Percentiles rank a stretch among this genome's conserved stretches.
These are phyloP conservation scores for Thunnus maccoyii DNA, from an alignment of 2,113 vertebrate genomes.

Conservation along the genomic window DNA sequence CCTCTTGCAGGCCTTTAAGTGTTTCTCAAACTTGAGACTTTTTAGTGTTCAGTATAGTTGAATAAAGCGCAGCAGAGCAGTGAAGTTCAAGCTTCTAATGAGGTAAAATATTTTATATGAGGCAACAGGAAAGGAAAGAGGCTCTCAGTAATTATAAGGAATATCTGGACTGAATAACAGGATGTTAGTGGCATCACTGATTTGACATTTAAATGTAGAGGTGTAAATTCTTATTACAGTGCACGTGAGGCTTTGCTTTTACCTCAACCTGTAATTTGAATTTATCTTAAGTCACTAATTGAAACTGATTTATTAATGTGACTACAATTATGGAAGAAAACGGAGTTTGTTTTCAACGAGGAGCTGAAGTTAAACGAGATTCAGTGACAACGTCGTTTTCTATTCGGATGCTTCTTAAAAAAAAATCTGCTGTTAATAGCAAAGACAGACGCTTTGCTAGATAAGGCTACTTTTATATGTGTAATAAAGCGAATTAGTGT, in stretches of 20 bases:
- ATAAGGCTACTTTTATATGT: background rate
- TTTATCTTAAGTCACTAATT: background rate
- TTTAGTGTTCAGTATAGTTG: background rate
- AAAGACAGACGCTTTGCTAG: background rate
- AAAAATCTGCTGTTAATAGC: background rate
- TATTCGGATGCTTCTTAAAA: no score
- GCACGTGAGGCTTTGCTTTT: no score
- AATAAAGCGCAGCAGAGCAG: slow-evolving; percentile 2
- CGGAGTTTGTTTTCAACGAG: background rate
- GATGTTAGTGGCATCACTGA: background rate
- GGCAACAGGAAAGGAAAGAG: background rate
- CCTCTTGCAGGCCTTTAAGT: slow-evolving; percentile 17
- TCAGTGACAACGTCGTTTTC: background rate
- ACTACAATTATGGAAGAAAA: background rate
- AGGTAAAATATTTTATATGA: background rate
- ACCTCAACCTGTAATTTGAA: background rate
- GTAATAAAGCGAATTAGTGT: background rate
- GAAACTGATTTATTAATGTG: background rate
- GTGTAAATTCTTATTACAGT: background rate
- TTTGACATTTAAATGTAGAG: background rate
- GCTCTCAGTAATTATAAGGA: background rate
- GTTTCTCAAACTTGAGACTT: slow-evolving; percentile 27
- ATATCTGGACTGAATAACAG: background rate
- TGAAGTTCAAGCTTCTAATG: slow-evolving; percentile 23
- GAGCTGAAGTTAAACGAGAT: slow-evolving; percentile 15